Percentiles rank a stretch among this genome's conserved stretches.
Conservation (phyloP, 1,140 invertebrate species). For the Hormaphis cornu region DNA sequence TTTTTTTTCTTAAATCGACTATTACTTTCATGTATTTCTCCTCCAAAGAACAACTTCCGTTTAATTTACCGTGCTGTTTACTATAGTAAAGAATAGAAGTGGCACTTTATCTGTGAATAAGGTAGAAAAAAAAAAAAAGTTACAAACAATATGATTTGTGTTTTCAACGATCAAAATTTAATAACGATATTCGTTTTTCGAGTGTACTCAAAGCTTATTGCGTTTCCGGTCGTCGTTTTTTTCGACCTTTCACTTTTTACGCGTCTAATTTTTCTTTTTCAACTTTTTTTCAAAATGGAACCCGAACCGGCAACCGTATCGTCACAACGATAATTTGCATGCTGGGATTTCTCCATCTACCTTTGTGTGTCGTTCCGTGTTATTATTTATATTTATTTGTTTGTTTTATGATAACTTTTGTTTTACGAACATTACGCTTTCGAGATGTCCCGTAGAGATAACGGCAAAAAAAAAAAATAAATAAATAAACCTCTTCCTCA, state of each 20-base stretch:
- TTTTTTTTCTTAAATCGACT: too few relatives aligned
- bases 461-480: conserved; percentile 2
- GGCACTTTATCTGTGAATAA: too few relatives aligned
- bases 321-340: background rate
- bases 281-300: background rate
- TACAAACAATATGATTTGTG: background rate
- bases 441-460: background rate
- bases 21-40: too few relatives aligned
- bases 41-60: too few relatives aligned
- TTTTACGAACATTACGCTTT: background rate
- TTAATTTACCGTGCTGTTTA: too few relatives aligned
- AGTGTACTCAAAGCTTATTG: background rate
- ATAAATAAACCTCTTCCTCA: conserved; percentile 8
- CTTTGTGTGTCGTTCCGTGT: background rate
- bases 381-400: background rate
- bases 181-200: background rate
- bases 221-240: background rate
- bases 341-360: background rate
- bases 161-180: background rate
- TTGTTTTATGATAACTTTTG: conserved; percentile 1
- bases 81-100: too few relatives aligned
- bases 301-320: background rate
- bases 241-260: background rate
- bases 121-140: too few relatives aligned
- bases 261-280: background rate